Conservation (phyloP, 92 coral and sea anemone species). For the Palythoa grandis region DNA sequence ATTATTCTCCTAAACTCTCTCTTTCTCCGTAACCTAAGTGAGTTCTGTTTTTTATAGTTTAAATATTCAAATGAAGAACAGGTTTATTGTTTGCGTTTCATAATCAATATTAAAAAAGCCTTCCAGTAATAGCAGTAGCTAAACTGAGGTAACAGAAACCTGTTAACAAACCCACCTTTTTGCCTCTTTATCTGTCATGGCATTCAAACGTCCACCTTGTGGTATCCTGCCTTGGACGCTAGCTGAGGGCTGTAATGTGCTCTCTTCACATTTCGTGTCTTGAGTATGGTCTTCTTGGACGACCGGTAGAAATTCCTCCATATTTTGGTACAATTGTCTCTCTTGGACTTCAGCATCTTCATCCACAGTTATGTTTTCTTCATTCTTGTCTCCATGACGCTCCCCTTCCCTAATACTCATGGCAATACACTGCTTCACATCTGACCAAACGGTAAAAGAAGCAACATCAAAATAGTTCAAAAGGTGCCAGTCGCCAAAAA, state of each 20-base stretch:
- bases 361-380: slow-evolving; percentile 68
- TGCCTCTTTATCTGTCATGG: slow-evolving; percentile 34
- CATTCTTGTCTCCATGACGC: slow-evolving; percentile 17
- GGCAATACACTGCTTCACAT: not conserved
- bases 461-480: not conserved
- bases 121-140: not conserved
- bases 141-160: not conserved
- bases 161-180: not conserved
- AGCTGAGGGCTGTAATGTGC: not conserved
- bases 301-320: slow-evolving; percentile 59
- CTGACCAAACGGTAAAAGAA: not conserved
- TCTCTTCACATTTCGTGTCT: not conserved
- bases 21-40: too few species aligned
- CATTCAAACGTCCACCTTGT: not conserved
- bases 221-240: not conserved
- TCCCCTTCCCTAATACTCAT: slow-evolving; percentile 13
- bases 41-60: too few species aligned
- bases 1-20: too few species aligned
- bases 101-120: not conserved
- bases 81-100: not conserved
- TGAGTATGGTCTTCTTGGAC: not conserved
- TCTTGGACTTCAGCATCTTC: slow-evolving; percentile 74
- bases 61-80: not conserved
- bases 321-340: slow-evolving; percentile 64
- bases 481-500: too few species aligned